A percentile compares a stretch with the other conserved stretches of the same genome.
Conservation (phyloP, 2,797 vertebrate species). For the Anniella stebbinsi region DNA sequence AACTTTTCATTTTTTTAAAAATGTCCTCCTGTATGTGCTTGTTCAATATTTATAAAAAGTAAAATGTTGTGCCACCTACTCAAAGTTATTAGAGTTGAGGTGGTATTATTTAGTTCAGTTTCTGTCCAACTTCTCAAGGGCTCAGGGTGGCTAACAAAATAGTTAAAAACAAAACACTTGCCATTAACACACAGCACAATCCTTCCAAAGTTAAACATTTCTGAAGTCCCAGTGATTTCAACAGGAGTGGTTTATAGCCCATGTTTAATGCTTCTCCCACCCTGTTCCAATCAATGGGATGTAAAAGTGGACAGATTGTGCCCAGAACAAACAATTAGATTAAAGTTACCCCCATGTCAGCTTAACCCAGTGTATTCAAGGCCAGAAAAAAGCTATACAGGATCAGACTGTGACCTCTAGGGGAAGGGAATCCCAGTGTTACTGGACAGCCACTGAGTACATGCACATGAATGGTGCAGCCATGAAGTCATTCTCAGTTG, state of each 20-base stretch:
- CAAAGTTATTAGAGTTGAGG: background rate
- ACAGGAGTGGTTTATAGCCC: background rate
- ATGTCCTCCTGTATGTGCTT: too few relatives aligned
- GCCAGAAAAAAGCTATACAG: background rate
- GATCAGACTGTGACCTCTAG: background rate
- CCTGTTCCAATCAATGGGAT: background rate
- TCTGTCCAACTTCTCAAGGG: background rate
- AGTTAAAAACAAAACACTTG: background rate
- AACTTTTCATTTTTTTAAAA: conserved; percentile 5
- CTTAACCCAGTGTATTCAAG: background rate
- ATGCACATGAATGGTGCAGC: background rate
- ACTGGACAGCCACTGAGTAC: background rate
- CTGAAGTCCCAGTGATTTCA: background rate
- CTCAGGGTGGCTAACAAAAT: background rate
- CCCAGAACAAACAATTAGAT: background rate
- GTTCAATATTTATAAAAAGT: background rate
- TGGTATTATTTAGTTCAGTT: background rate
- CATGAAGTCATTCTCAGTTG: background rate
- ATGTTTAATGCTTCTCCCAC: background rate
- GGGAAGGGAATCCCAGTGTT: background rate
- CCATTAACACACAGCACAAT: background rate
- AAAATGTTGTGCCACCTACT: background rate
- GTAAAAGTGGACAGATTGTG: background rate
- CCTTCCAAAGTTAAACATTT: background rate
- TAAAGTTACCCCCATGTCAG: background rate